A percentile compares a stretch with the other conserved stretches of the same genome.
Evolutionary conservation across 2,888 invertebrate genomes (phyloP).

Genomic region (Amphipyra tragopoginis): DNA sequence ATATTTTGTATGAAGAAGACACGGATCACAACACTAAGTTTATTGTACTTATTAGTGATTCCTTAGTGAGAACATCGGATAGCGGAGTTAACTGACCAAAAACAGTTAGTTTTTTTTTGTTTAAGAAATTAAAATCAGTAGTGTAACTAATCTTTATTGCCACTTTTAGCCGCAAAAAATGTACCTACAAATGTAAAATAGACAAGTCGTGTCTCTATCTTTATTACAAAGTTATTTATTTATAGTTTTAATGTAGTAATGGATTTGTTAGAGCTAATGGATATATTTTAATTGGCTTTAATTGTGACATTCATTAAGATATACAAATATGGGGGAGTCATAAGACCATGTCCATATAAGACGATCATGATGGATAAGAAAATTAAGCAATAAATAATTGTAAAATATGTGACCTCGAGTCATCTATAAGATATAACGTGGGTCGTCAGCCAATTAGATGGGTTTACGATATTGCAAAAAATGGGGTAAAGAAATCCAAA

Average conservation of each 20-base stretch:
- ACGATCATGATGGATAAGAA: constrained; percentile 7
- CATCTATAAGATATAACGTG: background rate
- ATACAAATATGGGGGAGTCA: constrained; percentile 26
- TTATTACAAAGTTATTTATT: constrained; percentile 42
- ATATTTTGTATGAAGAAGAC: background rate
- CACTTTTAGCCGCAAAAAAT: constrained; percentile 47
- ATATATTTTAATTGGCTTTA: constrained; percentile 30
- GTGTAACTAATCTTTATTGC: constrained; percentile 53
- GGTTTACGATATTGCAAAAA: no score
- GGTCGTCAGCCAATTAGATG: no score
- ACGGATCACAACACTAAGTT: constrained; percentile 36
- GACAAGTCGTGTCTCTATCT: constrained; percentile 31
- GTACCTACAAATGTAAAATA: constrained; percentile 24
- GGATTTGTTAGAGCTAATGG: constrained; percentile 37
- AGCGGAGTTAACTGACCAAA: constrained; percentile 33
- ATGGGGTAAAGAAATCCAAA: no score
- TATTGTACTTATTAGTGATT: constrained; percentile 60
- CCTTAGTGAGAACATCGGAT: constrained; percentile 54
- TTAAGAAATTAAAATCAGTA: constrained; percentile 14
- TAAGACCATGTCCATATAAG: constrained; percentile 9
- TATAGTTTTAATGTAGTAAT: constrained; percentile 20
- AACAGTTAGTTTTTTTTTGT: constrained; percentile 17
- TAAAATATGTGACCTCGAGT: background rate
- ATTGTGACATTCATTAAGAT: constrained; percentile 37
- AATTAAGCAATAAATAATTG: background rate